Base-by-base conservation (phyloP, 2,797 vertebrate genomes). In the Thaleichthys pacificus region DNA sequence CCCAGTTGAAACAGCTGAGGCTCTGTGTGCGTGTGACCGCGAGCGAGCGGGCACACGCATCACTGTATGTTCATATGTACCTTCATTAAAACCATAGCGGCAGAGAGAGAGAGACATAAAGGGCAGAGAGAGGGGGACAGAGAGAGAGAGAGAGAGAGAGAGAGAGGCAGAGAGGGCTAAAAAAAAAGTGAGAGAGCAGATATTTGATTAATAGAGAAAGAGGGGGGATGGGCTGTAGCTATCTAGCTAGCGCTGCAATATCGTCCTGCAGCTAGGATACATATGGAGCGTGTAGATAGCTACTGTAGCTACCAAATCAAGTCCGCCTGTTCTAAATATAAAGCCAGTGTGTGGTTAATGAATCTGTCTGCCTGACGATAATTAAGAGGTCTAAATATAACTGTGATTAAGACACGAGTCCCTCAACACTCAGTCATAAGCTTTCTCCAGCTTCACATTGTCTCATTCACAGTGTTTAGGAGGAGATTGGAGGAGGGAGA, bases 1-100 rank as follows among this genome's bases (percentile, higher is more conserved):
- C 81, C 75, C 71, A 21, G 71, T 69, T 79, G 78, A 82, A 83
- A 80, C 85, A 86, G 83, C 83, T 85, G 82, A 80, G 82, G 63
- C 74, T 72, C 77, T 61, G 58, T 28, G 28, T 26, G 26, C 3
- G 38, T 8, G 38, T 42, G 38, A 38, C 35, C 35, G 35, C 7
- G 35, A 38, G 35, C 30, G 35, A 38, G 35, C 5, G 7, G n/a
- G n/a, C n/a, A n/a, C 35, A 12, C 12, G 12, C 11, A 8, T 61
- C 42, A 57, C 14, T 21, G 22, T 24, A 42, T 70, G n/a, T 24
- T 19, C 35, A 2, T 26, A 17, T 6, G 68, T 22, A 15, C 24
- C 11, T 30, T 54, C 22, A 24, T 24, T 5, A 42, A 42, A 42
- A 8, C 9, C 38, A 9, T 42, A 7, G 38, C 11, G 38, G 38